Conservation (phyloP, 2,797 vertebrate genomes). For the Anabacerthia variegaticeps region DNA sequence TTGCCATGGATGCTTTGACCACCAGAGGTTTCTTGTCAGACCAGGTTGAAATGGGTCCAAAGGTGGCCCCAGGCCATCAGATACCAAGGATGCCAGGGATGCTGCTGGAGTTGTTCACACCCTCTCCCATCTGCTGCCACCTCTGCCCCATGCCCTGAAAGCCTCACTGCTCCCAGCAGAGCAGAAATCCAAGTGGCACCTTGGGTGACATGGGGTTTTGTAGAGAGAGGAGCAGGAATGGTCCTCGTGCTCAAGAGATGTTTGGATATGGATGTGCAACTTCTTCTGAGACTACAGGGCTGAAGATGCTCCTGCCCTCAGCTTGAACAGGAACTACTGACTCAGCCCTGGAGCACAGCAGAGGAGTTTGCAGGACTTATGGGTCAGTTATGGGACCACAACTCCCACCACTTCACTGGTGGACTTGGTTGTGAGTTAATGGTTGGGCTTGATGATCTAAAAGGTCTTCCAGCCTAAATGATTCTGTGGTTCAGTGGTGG, state of each 20-base stretch:
- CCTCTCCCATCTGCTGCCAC: conserved; percentile 24
- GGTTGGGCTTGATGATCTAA: background rate
- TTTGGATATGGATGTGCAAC: background rate
- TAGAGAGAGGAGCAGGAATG: background rate
- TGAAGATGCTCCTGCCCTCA: background rate
- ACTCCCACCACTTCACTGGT: background rate
- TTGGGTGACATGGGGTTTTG: background rate
- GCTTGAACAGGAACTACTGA: background rate
- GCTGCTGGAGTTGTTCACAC: background rate
- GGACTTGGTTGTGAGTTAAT: fast-evolving
- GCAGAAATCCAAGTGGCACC: background rate
- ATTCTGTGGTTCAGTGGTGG: background rate
- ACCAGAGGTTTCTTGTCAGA: background rate
- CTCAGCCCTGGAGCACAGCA: background rate
- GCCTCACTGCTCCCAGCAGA: background rate
- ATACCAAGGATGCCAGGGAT: background rate
- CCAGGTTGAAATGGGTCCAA: background rate
- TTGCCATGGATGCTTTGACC: background rate
- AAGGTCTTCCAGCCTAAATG: background rate
- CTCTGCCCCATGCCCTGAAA: background rate
- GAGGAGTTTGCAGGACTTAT: background rate
- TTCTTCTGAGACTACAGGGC: background rate
- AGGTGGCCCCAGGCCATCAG: background rate
- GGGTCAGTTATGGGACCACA: background rate
- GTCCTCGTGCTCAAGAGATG: background rate